Conservation (phyloP, 2,797 vertebrate species). For the Hozukius guyotensis region DNA sequence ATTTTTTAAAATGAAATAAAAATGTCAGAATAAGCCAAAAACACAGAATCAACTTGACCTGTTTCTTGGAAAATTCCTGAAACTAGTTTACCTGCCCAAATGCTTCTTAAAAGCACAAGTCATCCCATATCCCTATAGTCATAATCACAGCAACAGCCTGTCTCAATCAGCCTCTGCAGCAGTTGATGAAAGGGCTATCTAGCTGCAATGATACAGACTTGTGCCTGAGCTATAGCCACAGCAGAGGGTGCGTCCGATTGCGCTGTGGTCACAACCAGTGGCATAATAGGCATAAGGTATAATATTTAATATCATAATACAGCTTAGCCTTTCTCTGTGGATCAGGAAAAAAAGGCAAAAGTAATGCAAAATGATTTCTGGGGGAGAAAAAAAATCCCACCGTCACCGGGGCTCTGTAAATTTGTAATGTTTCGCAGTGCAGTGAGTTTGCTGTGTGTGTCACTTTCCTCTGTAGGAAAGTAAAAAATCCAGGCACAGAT, state of each 20-base stretch:
- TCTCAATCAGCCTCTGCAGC: neutral
- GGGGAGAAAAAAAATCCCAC: neutral
- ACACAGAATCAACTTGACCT: no score
- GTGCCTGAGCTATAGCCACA: neutral
- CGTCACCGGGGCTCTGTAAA: neutral
- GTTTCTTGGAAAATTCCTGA: neutral
- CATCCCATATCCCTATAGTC: neutral
- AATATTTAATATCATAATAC: neutral
- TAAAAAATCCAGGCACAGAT: conserved; percentile 36
- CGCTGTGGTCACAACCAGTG: neutral
- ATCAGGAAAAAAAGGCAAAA: neutral
- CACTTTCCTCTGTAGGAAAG: conserved; percentile 9
- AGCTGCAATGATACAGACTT: neutral
- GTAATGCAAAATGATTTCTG: neutral
- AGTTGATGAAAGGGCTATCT: neutral
- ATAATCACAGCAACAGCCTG: neutral
- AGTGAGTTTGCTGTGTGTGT: neutral
- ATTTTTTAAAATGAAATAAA: no score
- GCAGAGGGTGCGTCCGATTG: neutral
- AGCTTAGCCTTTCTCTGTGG: neutral
- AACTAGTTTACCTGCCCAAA: neutral
- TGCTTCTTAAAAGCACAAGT: neutral
- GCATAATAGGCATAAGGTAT: neutral
- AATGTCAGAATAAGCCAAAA: no score
- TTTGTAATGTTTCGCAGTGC: neutral